Base-by-base conservation (phyloP, 2,113 vertebrate genomes). In the Sinosuthora webbiana region DNA sequence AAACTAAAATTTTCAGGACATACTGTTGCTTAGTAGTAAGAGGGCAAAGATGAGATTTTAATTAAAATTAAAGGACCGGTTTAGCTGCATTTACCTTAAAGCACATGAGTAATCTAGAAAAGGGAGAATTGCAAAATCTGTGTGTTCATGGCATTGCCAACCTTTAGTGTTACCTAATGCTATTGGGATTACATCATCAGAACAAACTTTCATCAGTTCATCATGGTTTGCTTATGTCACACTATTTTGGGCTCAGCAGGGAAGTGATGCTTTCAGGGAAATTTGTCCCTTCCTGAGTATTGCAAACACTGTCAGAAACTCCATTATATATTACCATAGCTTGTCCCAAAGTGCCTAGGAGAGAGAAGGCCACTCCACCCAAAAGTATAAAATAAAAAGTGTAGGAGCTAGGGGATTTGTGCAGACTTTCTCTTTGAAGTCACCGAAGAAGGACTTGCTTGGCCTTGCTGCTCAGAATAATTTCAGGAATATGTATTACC, bases 111-210 rank as follows among this genome's bases (percentile, higher is more conserved):
- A 86, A 86, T 41, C 68, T 86, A 30, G 59, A 86, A 92, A 77
- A 88, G 30, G 47, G 42, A 89, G 17, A 69, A 81, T 95, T 96
- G 83, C 94, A 90, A 94, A 92, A 92, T 83, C 71, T 88, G 20
- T 83, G 73, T 81, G 55, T 88, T 91, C 60, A 35, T 27, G 41
- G 92, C 73, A 86, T 63, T 80, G 50, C 79, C 64, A 89, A 5
- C 64, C 64, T 67, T 81, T 75, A 68, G 55, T 45, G 41, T 93
- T 95, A 76, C 89, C 74, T 77, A 91, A 92, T 30, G 15, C 1
- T 1, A 20, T 25, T 59, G 22, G 64, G 52, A 35, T 94, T 96
- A 87, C 83, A 42, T 96, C 92, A 94, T 44, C 76, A 89, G 92
- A 78, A 70, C 87, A 96, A 88, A 88, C 70, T 92, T 95, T 83